Conservation (phyloP, 2,113 vertebrate species). For the Tychaedon coryphoeus region DNA sequence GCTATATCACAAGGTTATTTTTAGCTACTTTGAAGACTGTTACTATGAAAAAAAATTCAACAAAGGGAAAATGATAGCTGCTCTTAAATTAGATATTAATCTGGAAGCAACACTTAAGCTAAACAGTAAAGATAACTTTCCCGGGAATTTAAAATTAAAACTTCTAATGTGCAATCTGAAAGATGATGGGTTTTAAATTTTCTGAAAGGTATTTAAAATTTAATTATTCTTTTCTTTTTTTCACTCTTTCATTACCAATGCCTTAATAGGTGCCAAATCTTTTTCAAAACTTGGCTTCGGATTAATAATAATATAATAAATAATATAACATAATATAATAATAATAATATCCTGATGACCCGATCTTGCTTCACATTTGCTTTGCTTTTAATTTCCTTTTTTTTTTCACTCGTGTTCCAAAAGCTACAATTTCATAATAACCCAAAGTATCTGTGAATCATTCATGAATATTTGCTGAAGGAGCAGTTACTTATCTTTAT, state of each 20-base stretch:
- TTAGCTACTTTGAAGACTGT: slow-evolving; percentile 24
- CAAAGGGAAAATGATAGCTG: background rate
- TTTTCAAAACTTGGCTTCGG: background rate
- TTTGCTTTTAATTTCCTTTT: background rate
- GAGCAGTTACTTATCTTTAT: background rate
- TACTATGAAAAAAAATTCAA: background rate
- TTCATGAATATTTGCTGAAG: background rate
- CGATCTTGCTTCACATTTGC: background rate
- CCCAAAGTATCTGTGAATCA: background rate
- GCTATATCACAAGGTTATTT: background rate
- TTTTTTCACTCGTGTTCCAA: background rate
- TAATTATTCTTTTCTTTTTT: background rate
- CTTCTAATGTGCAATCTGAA: background rate
- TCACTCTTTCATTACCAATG: background rate
- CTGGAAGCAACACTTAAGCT: background rate
- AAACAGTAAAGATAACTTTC: background rate
- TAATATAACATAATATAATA: too few species aligned
- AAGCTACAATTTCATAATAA: background rate
- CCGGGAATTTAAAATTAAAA: background rate
- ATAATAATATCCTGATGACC: background rate
- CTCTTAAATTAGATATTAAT: slow-evolving; percentile 34
- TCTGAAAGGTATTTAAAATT: background rate
- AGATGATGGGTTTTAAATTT: background rate
- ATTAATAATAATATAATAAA: background rate
- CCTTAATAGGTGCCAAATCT: background rate